Evolutionary conservation across 2,113 vertebrate genomes (phyloP).

Genomic region (Dinomys branickii): DNA sequence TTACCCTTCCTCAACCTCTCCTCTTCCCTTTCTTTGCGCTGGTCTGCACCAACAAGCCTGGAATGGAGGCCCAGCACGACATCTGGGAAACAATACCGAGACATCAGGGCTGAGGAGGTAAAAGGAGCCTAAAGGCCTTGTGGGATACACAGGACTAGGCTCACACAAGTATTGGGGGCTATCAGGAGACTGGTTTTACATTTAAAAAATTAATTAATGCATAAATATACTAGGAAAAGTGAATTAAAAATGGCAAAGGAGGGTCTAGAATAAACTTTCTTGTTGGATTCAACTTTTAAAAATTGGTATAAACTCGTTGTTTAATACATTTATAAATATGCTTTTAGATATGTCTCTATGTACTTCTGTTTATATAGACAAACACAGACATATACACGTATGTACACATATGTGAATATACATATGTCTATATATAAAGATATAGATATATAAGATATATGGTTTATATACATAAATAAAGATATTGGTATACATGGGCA

Average conservation of each 20-base stretch:
- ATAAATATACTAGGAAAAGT: neutral
- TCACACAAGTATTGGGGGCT: too few species aligned
- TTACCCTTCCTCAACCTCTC: neutral
- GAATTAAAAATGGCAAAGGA: neutral
- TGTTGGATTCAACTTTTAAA: neutral
- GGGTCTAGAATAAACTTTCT: neutral
- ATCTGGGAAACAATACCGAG: neutral
- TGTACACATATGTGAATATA: neutral
- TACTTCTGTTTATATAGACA: neutral
- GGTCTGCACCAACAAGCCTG: neutral
- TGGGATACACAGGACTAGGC: neutral
- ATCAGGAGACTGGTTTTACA: neutral
- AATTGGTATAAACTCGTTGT: neutral
- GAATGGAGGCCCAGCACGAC: neutral
- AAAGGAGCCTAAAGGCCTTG: accelerated
- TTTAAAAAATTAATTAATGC: neutral
- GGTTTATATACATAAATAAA: neutral
- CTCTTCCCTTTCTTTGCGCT: neutral
- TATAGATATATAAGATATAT: neutral
- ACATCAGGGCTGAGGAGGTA: neutral
- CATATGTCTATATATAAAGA: neutral
- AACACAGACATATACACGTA: too few species aligned
- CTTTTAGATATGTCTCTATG: neutral
- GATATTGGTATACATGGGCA: neutral
- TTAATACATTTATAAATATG: neutral